Conservation (phyloP, 2,113 vertebrate species). For the Coptodon bakossiorum region DNA sequence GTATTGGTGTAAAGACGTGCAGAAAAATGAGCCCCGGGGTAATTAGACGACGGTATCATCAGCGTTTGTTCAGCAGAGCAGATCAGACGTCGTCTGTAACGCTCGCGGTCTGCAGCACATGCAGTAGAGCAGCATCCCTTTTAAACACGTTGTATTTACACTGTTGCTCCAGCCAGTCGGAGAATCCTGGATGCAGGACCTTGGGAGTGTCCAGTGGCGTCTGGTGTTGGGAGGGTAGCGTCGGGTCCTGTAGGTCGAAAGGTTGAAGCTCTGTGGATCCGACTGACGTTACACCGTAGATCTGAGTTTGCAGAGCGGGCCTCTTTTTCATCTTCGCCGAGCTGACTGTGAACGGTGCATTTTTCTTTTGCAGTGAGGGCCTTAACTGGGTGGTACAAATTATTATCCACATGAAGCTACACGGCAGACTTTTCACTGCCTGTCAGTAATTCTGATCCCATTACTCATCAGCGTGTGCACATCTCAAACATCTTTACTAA, state of each 20-base stretch:
- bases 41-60: not conserved
- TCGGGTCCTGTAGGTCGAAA: not conserved
- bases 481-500: not conserved
- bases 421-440: not conserved
- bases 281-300: not conserved
- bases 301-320: not conserved
- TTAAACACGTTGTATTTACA: not conserved
- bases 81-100: not conserved
- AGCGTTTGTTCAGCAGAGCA: not conserved
- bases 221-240: not conserved
- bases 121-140: not conserved
- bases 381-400: not conserved
- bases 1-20: not conserved
- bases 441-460: not conserved
- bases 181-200: not conserved
- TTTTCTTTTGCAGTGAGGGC: not conserved
- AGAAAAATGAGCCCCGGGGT: not conserved
- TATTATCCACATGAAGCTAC: not conserved
- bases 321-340: not conserved
- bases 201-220: not conserved
- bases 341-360: not conserved
- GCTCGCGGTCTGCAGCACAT: not conserved
- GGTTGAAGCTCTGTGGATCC: not conserved
- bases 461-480: not conserved
- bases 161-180: rapidly evolving